Conservation (phyloP, 2,797 vertebrate genomes). For the Alfaro cultratus region DNA sequence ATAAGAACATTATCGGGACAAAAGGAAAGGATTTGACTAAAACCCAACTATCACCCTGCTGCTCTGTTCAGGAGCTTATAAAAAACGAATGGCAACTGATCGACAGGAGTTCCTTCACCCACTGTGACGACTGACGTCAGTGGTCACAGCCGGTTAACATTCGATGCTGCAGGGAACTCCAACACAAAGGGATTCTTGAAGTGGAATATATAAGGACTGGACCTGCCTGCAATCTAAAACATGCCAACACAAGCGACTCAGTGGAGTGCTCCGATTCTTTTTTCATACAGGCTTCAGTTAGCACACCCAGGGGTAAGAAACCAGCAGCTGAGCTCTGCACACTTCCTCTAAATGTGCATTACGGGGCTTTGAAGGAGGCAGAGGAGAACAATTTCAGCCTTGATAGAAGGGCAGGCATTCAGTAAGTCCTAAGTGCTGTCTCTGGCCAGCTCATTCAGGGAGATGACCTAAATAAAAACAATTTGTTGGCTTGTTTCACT, state of each 20-base stretch:
- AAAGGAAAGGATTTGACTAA: neutral
- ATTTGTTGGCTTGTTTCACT: conserved; percentile 33
- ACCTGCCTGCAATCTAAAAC: conserved; percentile 1
- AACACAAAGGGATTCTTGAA: conserved; percentile 21
- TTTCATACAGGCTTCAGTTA: conserved; percentile 16
- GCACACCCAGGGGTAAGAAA: conserved; percentile 28
- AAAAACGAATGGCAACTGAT: conserved; percentile 57
- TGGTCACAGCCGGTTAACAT: conserved; percentile 12
- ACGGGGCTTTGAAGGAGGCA: conserved; percentile 29
- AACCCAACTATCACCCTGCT: conserved; percentile 9
- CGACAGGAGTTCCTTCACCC: conserved; percentile 31
- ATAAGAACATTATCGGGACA: neutral
- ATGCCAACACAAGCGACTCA: conserved; percentile 6
- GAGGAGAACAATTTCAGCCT: conserved; percentile 31
- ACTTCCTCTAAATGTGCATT: conserved; percentile 48
- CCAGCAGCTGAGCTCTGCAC: conserved; percentile 27
- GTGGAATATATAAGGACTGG: conserved; percentile 27
- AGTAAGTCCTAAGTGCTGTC: conserved; percentile 44
- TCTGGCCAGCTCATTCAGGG: conserved; percentile 39
- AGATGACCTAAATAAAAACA: conserved; percentile 57
- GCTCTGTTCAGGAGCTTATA: conserved; percentile 54
- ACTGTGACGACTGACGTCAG: conserved; percentile 42
- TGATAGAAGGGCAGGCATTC: conserved; percentile 41
- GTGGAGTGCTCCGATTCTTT: conserved; percentile 14
- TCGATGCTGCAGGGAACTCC: conserved; percentile 26